A percentile compares a stretch with the other conserved stretches of the same genome.
phyloP scores from a whole-genome alignment of 2,888 invertebrate species.

The Zhengitettix transpicula region DNA sequence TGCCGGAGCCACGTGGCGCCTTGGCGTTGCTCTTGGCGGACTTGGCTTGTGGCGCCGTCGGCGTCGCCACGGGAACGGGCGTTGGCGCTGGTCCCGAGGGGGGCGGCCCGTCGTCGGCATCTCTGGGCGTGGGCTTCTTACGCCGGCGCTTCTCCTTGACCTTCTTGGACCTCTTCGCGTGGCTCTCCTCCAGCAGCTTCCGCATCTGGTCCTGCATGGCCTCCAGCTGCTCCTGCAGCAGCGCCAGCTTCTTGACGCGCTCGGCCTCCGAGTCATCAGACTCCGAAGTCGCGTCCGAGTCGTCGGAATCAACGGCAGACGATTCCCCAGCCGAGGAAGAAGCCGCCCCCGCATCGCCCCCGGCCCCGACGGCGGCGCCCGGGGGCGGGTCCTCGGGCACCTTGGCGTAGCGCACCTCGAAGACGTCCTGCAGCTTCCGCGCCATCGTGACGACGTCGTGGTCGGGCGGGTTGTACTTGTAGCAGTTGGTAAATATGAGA shows the following conservation, averaged over 20 bases:
- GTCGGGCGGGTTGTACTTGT: constrained; percentile 97
- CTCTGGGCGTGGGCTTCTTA: constrained; percentile 16
- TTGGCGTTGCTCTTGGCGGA: no score
- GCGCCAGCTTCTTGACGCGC: constrained; percentile 70
- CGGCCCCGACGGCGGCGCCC: constrained; percentile 18
- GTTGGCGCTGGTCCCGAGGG: no score
- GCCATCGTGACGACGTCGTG: constrained; percentile 99
- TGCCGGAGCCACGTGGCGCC: no score
- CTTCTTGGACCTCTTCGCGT: constrained; percentile 70
- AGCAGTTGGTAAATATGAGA: constrained; percentile 98
- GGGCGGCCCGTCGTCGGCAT: no score
- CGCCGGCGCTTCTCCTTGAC: constrained; percentile 44
- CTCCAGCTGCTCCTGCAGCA: constrained; percentile 66
- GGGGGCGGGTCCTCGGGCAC: constrained; percentile 77
- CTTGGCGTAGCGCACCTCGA: constrained; percentile 92
- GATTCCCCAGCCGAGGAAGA: constrained; percentile 58
- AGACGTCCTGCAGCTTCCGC: constrained; percentile 89
- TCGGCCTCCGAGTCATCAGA: constrained; percentile 65
- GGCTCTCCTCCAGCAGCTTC: constrained; percentile 68
- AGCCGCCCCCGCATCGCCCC: constrained; percentile 41
- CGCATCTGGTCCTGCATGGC: constrained; percentile 86
- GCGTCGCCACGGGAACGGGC: no score
- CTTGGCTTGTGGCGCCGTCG: no score
- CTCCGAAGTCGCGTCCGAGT: constrained; percentile 49
- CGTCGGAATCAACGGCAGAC: constrained; percentile 54